Base-by-base conservation (phyloP, 2,113 vertebrate genomes). In the Lucifuga dentata region DNA sequence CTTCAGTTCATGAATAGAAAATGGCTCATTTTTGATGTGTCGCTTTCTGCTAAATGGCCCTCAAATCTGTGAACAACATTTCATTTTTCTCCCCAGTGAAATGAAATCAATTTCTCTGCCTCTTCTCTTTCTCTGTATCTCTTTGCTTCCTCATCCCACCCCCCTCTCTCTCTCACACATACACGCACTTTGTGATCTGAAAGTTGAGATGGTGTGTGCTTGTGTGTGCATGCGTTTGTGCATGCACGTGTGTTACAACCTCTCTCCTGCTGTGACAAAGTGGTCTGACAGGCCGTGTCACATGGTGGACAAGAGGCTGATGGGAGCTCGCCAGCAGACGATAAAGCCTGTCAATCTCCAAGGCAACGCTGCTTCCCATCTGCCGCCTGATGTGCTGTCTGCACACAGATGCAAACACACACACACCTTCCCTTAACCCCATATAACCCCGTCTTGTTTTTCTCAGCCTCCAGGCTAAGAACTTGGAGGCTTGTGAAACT, bases 201-300 rank as follows among this genome's bases (percentile, higher is more conserved):
- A 61, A 78, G 49, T 74, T 82, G 73, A 85, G 76, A 76, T 61
- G 35, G 49, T 68, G 49, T 49, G 33, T 41, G 52, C 50, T 33
- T 48, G 62, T 56, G 68, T 26, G 33, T 41, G 58, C 44, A 26
- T 11, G n/a, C 17, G 24, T 26, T 23, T 32, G 48, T 44, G 45
- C 11, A 20, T 29, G 51, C 8, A 11, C 7, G 7, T 69, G 57
- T 60, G 19, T 70, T 71, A 29, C 41, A 53, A 35, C 50, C 46
- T 41, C 32, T 64, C 59, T 68, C 48, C 68, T 50, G 45, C 80
- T 74, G 77, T 81, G 84, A 86, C 79, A 86, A 84, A 88, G 83
- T 83, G 74, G 74, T 72, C 74, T 83, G 89, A 88, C 88, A 91
- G 81, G 84, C 69, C 21, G 0, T 85, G 88, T 87, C 80, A 83